Evolutionary conservation across 2,888 invertebrate species (phyloP), one percentile per base, ranked within the genome.

Genomic region (Nysson spinosus): DNA sequence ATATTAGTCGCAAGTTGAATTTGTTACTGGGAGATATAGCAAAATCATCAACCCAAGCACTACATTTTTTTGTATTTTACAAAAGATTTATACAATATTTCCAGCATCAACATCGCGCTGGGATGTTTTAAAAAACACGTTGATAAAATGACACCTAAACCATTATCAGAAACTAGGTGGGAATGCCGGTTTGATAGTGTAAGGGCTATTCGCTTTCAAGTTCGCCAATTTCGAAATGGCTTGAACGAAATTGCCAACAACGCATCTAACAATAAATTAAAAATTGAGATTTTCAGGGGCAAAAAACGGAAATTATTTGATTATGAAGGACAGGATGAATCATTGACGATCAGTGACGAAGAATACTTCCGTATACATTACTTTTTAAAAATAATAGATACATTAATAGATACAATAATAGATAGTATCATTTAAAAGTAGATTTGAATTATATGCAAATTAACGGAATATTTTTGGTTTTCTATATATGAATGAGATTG

Each of bases 41-140:
- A 37, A 55, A 55, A 46, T 44, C 52, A 52, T 52, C 22, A 37
- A 39, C 39, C 17, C 39, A 52, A 35, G 52, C 52, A 24, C 39
- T 39, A 39, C 26, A 52, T 43, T 43, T 52, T 24, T 52, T 22
- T 9, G 39, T 24, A 30, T 52, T 12, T 37, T 52, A 24, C 34
- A 52, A 50, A 50, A 39, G 24, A 50, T 39, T 34, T 50, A 39
- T 2, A 46, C 46, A 32, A 32, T 46, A 46, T 46, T 30, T 46
- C 32, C 46, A 46, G 32, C 32, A 46, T 46, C 46, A 11, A 32
- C 46, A 46, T 46, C 46, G 46, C 43, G 28, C 32, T 46, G 32
- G 32, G 12, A 34, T 46, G n/a, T n/a, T n/a, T n/a, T n/a, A n/a
- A n/a, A n/a, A n/a, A n/a, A n/a, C n/a, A n/a, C n/a, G n/a, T n/a